phyloP scores from a whole-genome alignment of 2,888 invertebrate species.

The Synergus itoensis region DNA sequence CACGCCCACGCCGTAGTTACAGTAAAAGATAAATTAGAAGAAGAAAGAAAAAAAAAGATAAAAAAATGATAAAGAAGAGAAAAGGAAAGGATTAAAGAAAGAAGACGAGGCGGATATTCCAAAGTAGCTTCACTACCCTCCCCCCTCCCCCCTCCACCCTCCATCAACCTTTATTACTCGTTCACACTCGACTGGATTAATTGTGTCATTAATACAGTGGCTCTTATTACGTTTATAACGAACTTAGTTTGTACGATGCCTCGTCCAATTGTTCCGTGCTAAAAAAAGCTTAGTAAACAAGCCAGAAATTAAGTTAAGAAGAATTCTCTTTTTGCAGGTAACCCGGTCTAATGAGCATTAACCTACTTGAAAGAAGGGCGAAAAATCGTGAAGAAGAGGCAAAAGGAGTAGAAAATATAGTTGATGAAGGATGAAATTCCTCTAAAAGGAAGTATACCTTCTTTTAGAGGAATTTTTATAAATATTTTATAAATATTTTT shows the following conservation, averaged over 20 bases:
- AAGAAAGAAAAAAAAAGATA: neutral
- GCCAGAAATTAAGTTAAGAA: neutral
- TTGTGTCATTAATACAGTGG: slow-evolving; percentile 24
- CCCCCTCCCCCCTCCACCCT: neutral
- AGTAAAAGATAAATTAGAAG: slow-evolving; percentile 42
- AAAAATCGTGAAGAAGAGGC: neutral
- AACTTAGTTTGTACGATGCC: slow-evolving; percentile 28
- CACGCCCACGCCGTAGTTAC: slow-evolving; percentile 38
- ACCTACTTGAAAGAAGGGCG: neutral
- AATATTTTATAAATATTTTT: no score
- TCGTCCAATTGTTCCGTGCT: slow-evolving; percentile 23
- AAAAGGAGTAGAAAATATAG: neutral
- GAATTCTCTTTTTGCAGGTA: slow-evolving; percentile 11
- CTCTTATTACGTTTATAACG: slow-evolving; percentile 23
- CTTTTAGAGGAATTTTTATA: no score
- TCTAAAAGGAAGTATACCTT: neutral
- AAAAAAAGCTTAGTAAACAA: slow-evolving; percentile 38
- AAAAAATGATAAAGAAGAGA: neutral
- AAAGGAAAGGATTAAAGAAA: slow-evolving; percentile 17
- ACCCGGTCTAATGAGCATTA: neutral
- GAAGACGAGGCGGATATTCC: neutral
- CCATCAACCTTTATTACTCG: slow-evolving; percentile 5
- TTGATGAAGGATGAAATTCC: neutral
- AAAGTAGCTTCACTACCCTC: neutral
- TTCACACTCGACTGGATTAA: slow-evolving; percentile 18